Evolutionary conservation across 1,140 invertebrate genomes (phyloP).

Genomic region (Zaprionus nigranus): DNA sequence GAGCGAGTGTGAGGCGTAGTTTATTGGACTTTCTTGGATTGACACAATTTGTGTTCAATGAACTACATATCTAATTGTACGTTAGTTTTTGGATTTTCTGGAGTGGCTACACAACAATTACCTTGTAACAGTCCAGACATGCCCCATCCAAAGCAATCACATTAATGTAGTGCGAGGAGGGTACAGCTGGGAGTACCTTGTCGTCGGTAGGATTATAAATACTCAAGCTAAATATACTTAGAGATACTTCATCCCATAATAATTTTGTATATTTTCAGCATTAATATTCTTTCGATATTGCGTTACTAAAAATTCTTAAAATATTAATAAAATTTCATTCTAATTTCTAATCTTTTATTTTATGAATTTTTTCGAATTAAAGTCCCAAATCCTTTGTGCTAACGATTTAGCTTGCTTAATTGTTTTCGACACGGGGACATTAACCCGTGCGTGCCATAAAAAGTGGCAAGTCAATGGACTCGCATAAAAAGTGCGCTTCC

Average conservation of each 20-base stretch:
- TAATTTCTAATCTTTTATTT: neutral
- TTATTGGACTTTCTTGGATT: conserved; percentile 56
- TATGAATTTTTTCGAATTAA: neutral
- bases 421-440: conserved; percentile 5
- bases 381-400: neutral
- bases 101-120: conserved; percentile 40
- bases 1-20: conserved; percentile 41
- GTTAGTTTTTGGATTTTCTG: conserved; percentile 4
- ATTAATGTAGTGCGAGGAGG: neutral
- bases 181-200: neutral
- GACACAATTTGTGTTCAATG: conserved; percentile 61
- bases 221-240: neutral
- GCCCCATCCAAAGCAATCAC: neutral
- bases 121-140: conserved; percentile 33
- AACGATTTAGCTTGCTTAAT: conserved; percentile 4
- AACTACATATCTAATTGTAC: conserved; percentile 48
- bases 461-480: conserved; percentile 41
- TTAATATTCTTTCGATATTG: neutral
- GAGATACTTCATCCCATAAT: neutral
- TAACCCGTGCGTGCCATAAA: conserved; percentile 12
- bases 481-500: conserved; percentile 7
- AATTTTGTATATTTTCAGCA: neutral
- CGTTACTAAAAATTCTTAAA: neutral
- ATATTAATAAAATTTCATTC: neutral
- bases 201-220: conserved; percentile 7